A percentile compares a stretch with the other conserved stretches of the same genome.
These are phyloP conservation scores for Tiaroga cobitis DNA, from an alignment of 2,797 vertebrate species.

Conservation along the genomic window DNA sequence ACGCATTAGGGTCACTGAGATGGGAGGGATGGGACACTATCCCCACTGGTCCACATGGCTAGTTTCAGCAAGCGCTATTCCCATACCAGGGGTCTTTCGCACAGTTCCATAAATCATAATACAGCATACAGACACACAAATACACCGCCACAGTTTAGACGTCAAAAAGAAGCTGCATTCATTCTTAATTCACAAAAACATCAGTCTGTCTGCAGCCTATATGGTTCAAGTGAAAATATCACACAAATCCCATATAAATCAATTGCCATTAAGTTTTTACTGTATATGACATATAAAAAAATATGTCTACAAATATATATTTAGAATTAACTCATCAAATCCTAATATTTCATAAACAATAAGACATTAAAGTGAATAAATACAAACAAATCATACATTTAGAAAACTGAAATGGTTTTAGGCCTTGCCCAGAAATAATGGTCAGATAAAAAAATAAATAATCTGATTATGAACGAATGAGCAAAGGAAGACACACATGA, in stretches of 20 bases:
- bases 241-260: background rate
- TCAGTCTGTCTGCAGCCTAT: background rate
- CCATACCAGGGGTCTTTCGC: background rate
- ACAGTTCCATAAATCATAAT: background rate
- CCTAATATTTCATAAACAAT: background rate
- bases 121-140: background rate
- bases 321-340: background rate
- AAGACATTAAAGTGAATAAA: background rate
- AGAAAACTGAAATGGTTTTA: background rate
- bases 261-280: background rate
- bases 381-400: background rate
- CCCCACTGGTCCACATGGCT: conserved; percentile 10
- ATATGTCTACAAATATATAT: background rate
- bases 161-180: background rate
- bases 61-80: background rate
- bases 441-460: too few relatives aligned
- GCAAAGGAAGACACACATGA: background rate
- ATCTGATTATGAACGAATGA: background rate
- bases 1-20: conserved; percentile 54
- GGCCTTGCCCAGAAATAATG: conserved; percentile 16
- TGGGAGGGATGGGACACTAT: background rate
- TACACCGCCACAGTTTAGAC: background rate
- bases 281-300: background rate
- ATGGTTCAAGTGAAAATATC: background rate
- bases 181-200: background rate